Percentiles rank a stretch among this genome's conserved stretches.
Evolutionary conservation across 2,888 invertebrate genomes (phyloP).

Genomic region (Spodoptera exigua): DNA sequence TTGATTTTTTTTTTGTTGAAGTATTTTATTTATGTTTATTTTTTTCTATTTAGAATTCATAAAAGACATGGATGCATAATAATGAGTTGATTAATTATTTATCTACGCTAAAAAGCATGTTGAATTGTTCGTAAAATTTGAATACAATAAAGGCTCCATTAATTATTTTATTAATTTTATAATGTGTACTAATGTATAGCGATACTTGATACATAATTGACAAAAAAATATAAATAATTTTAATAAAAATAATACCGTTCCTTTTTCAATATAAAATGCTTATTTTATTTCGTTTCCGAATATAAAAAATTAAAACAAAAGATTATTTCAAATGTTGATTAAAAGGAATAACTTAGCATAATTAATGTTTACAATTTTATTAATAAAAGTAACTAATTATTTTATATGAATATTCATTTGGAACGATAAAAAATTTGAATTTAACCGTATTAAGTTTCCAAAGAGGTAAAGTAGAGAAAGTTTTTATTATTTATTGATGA

Average conservation of each 20-base stretch:
- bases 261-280: constrained; percentile 9
- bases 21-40: no score
- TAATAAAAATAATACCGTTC: no score
- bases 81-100: no score
- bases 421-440: not conserved
- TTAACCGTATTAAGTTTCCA: not conserved
- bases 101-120: no score
- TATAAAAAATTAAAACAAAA: constrained; percentile 48
- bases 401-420: constrained; percentile 31
- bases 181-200: no score
- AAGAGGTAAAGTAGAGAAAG: not conserved
- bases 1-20: constrained; percentile 43
- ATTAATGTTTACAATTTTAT: constrained; percentile 14
- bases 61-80: no score
- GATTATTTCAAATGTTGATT: constrained; percentile 33
- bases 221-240: no score
- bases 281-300: constrained; percentile 31
- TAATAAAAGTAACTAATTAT: constrained; percentile 23
- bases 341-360: constrained; percentile 35
- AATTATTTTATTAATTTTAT: no score
- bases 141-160: no score
- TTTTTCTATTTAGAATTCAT: no score
- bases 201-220: no score
- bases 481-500: not conserved
- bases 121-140: no score